phyloP scores from a whole-genome alignment of 1,140 invertebrate species.

The Musca vetustissima region DNA sequence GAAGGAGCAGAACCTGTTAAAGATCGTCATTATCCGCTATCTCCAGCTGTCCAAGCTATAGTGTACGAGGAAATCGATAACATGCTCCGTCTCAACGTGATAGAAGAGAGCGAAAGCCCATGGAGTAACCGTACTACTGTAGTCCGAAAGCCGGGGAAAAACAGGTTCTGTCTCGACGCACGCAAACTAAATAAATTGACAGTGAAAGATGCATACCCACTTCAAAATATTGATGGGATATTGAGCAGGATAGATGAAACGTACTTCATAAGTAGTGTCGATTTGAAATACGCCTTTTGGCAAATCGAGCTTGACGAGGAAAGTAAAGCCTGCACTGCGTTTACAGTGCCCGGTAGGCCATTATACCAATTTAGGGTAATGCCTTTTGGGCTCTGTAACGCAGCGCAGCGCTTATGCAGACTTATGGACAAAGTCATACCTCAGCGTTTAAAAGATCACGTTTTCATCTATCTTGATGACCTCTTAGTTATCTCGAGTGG shows the following conservation, averaged over 20 bases:
- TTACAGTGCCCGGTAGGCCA: conserved; percentile 41
- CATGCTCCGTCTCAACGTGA: not conserved
- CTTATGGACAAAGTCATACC: conserved; percentile 14
- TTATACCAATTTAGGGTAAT: conserved; percentile 26
- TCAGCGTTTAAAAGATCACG: not conserved
- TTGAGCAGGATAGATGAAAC: conserved; percentile 10
- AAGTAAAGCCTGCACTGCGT: conserved; percentile 54
- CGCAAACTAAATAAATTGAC: conserved; percentile 20
- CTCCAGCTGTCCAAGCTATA: not conserved
- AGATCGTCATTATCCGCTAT: not conserved
- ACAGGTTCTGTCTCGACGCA: conserved; percentile 18
- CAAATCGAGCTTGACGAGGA: conserved; percentile 42
- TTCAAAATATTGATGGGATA: conserved; percentile 20
- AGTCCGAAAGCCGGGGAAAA: conserved; percentile 9
- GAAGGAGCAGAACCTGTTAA: not conserved
- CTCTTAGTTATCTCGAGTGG: conserved; percentile 38
- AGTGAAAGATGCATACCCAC: conserved; percentile 21
- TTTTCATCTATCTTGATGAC: conserved; percentile 11
- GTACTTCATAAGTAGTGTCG: conserved; percentile 17
- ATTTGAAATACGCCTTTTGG: conserved; percentile 47
- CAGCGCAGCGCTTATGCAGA: not conserved
- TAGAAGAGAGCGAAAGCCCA: not conserved
- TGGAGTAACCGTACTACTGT: not conserved
- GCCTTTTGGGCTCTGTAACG: conserved; percentile 9
- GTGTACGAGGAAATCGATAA: not conserved